A percentile compares a stretch with the other conserved stretches of the same genome.
Conservation (phyloP, 2,888 invertebrate species). For the Diadegma fenestrale region DNA sequence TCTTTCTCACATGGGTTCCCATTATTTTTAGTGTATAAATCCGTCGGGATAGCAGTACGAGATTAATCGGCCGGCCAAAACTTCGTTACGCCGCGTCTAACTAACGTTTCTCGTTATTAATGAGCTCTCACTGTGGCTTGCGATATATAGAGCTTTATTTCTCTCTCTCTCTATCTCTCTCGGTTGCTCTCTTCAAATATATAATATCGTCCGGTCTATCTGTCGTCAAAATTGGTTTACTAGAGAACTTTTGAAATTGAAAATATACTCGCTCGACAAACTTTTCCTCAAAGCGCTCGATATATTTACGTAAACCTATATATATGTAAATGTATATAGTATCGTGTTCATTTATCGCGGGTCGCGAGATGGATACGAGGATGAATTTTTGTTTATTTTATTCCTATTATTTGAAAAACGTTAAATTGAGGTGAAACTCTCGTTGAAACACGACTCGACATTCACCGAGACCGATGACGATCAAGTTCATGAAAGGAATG, state of each 20-base stretch:
- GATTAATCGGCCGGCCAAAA: conserved; percentile 69
- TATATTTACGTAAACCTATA: too few relatives aligned
- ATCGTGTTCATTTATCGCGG: conserved; percentile 56
- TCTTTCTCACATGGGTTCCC: conserved; percentile 59
- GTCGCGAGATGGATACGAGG: background rate
- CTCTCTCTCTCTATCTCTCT: conserved; percentile 31
- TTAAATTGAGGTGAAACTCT: conserved; percentile 33
- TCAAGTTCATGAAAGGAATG: background rate
- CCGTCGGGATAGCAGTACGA: conserved; percentile 65
- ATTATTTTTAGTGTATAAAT: conserved; percentile 69
- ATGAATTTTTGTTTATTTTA: background rate
- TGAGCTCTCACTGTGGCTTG: conserved; percentile 46
- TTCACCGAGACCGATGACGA: background rate
- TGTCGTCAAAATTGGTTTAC: conserved; percentile 48
- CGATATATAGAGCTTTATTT: conserved; percentile 46
- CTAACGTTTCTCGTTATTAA: conserved; percentile 69
- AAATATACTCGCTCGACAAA: conserved; percentile 40
- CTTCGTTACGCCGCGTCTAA: conserved; percentile 69
- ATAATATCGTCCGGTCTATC: conserved; percentile 35
- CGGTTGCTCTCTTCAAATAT: conserved; percentile 9
- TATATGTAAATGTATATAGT: too few relatives aligned
- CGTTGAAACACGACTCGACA: conserved; percentile 14
- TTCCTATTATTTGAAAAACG: background rate
- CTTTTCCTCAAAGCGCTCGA: background rate
- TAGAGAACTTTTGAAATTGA: conserved; percentile 43